Base-by-base conservation (phyloP, 2,888 invertebrate species). In the Heteropelma amictum region DNA sequence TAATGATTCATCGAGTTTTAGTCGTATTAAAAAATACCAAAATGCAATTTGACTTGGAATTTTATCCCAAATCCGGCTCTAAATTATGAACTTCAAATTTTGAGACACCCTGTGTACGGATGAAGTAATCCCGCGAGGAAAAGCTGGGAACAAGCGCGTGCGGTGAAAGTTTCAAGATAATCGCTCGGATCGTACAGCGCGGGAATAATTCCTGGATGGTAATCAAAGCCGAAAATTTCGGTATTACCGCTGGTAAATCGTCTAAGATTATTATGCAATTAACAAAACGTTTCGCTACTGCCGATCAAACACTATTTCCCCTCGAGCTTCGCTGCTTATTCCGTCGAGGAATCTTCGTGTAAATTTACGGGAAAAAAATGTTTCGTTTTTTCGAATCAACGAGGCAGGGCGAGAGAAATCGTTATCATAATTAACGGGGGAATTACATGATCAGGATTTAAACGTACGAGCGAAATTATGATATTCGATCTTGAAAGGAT, bases 171-270 rank as follows among this genome's bases (percentile, higher is more conserved):
- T 23, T 38, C 49, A 23, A 49, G 49, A 42, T 53, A 53, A 53
- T 53, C 51, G n/a, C 42, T 6, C 23, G 33, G 23, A 33, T 47
- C 33, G 21, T 60, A 47, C 14, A 33, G 30, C 21, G 35, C 35
- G 14, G 14, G 38, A 45, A 49, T 53, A 30, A 53, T 65, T 60
- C 53, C 40, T 10, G 21, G 19, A 72, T 65, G 58, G 26, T 65
- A 72, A 72, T 72, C 42, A 72, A 72, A 40, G 26, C 26, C 53
- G 23, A 65, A 65, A 65, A 72, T 60, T 54, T 26, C 28, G 26
- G 17, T 17, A 38, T 38, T 21, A n/a, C 54, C 6, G 2, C 21
- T 12, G 7, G n/a, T 3, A 8, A 19, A 56, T 69, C 21, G 26
- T 30, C 30, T 5, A 12, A 5, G 6, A 33, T 17, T 17, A 53